Percentiles rank a stretch among this genome's conserved stretches.
Evolutionary conservation across 2,797 vertebrate species (phyloP).

Genomic region (Myotis myotis): DNA sequence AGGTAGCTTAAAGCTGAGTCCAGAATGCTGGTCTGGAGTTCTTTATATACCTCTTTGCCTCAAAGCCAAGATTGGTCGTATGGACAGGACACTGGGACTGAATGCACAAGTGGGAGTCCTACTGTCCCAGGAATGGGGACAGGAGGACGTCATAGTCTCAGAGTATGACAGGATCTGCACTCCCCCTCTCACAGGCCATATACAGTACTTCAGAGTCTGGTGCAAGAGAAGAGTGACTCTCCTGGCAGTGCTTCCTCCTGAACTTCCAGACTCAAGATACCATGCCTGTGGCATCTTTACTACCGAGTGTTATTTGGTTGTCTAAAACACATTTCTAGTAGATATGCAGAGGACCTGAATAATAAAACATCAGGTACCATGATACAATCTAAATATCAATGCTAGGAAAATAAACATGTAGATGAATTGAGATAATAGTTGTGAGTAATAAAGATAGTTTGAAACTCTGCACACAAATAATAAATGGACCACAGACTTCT

Average conservation of each 20-base stretch:
- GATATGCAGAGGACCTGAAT: not conserved
- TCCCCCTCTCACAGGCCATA: not conserved
- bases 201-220: not conserved
- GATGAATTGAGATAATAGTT: not conserved
- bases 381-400: slow-evolving; percentile 5
- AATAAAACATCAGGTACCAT: not conserved
- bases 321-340: not conserved
- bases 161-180: not conserved
- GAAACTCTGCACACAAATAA: not conserved
- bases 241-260: not conserved
- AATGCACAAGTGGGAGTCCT: not conserved
- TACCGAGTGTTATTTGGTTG: not conserved
- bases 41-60: not conserved
- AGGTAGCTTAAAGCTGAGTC: not conserved
- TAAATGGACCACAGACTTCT: slow-evolving; percentile 12
- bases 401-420: slow-evolving; percentile 8
- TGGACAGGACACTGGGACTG: not conserved
- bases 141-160: not conserved
- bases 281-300: not conserved
- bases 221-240: not conserved
- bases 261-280: not conserved
- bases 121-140: not conserved
- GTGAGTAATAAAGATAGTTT: not conserved
- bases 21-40: not conserved
- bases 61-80: not conserved